Evolutionary conservation across 2,113 vertebrate genomes (phyloP), one percentile per base, ranked within the genome.

Genomic region (Mormoops blainvillei): DNA sequence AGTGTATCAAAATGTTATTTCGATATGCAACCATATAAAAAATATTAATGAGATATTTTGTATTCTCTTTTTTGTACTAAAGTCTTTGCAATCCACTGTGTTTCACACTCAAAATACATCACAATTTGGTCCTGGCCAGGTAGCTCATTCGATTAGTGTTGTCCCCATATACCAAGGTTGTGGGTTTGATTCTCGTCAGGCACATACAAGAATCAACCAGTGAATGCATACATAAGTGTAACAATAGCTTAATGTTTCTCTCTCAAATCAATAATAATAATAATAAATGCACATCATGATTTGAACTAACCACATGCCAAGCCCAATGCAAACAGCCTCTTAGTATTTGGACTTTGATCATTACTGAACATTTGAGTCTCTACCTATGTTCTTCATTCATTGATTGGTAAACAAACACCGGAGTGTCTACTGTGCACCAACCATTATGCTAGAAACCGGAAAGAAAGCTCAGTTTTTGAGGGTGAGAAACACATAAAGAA

Each of bases 21-120:
- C 82, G 89, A 93, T 12, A 15, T 43, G 7, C 54, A 82, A 61
- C 67, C 56, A 81, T 50, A 76, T 74, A 45, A 78, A 38, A 71
- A 91, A 80, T 94, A 87, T 58, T 87, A n/a, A n/a, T n/a, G 80
- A 91, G 18, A 26, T 93, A 80, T 56, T 92, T 84, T 58, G 28
- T n/a, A 52, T 63, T 52, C 26, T 85, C 54, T 90, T 87, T 92
- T 91, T 61, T n/a, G 87, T 74, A 67, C 61, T 14, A 73, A 73
- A 36, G 8, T 78, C 28, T 84, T 88, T 88, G 77, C 88, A 91
- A 83, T 74, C 31, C n/a, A 84, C 52, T 22, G 7, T 70, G 7
- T 71, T 83, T 90, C 56, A 61, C 18, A 73, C 33, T 52, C 50
- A 87, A 92, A 74, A 24, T 36, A 16, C 22, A 58, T 73, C 41